Conservation (phyloP, 2,888 invertebrate genomes). For the Parasteatoda lunata region DNA sequence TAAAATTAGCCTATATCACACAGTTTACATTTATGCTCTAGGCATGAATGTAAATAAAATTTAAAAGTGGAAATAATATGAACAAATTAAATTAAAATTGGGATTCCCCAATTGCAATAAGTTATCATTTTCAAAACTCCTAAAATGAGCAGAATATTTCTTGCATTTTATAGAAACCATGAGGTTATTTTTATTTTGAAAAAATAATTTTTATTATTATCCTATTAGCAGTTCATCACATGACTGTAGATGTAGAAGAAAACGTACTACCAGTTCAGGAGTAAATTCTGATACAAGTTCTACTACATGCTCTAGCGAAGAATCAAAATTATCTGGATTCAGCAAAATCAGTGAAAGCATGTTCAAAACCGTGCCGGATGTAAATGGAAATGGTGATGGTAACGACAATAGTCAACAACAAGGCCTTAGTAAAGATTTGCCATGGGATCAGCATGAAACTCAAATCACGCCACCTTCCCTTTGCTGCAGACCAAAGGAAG, state of each 20-base stretch:
- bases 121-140: too few relatives aligned
- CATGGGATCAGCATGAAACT: background rate
- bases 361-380: conserved; percentile 32
- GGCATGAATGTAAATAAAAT: too few relatives aligned
- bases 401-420: conserved; percentile 51
- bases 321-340: background rate
- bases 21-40: too few relatives aligned
- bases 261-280: conserved; percentile 11
- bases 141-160: too few relatives aligned
- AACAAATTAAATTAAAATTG: too few relatives aligned
- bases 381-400: conserved; percentile 53
- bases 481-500: background rate
- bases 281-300: background rate
- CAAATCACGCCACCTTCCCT: background rate
- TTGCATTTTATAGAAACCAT: too few relatives aligned
- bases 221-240: background rate
- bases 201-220: background rate
- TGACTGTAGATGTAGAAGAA: background rate
- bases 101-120: too few relatives aligned
- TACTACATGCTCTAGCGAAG: background rate
- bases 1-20: too few relatives aligned
- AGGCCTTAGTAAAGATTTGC: background rate
- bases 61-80: too few relatives aligned
- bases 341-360: background rate
- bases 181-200: background rate